Base-by-base conservation (phyloP, 2,888 invertebrate genomes). In the Drosophila birchii region DNA sequence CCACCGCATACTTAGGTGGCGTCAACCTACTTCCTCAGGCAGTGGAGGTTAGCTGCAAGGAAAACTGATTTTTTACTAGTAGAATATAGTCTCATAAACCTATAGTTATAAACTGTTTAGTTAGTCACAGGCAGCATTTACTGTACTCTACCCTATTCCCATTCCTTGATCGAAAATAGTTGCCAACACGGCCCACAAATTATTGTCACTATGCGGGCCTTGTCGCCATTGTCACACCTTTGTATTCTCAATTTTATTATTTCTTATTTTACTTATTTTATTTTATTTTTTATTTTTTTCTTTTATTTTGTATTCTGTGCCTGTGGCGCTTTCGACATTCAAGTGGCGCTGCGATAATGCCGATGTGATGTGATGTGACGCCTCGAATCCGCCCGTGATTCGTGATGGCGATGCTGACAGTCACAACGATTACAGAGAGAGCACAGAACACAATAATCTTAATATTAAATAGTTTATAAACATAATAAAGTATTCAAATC, bases 1-100 rank as follows among this genome's bases (percentile, higher is more conserved):
- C 78, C 78, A 73, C 47, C 67, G 71, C 86, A 88, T 88, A 75
- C 89, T 85, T 89, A 87, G 85, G 89, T 87, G 87, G 87, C 87
- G 87, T 87, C 87, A 90, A 87, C 87, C 87, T 87, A 89, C 75
- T 88, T 86, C 56, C 66, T 55, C 47, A 20, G 29, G 49, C 70
- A 71, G 71, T 41, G 20, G 14, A 9, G 38, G 38, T 20, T 56
- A 38, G 5, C 7, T 9, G 5, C 6, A 8, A 4, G 9, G 12
- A 41, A 41, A 18, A 29, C 4, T 5, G 3, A n/a, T 7, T 3
- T 3, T 3, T 32, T 32, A 14, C 1, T 0, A 2, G 2, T 34
- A 12, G 9, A 41, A 3, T 6, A 0, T 7, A 8, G n/a, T 4
- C 0, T 2, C n/a, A 11, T 26, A 45, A 26, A 26, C 0, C 4